Evolutionary conservation across 2,888 invertebrate genomes (phyloP).

Genomic region (Muscina levida): DNA sequence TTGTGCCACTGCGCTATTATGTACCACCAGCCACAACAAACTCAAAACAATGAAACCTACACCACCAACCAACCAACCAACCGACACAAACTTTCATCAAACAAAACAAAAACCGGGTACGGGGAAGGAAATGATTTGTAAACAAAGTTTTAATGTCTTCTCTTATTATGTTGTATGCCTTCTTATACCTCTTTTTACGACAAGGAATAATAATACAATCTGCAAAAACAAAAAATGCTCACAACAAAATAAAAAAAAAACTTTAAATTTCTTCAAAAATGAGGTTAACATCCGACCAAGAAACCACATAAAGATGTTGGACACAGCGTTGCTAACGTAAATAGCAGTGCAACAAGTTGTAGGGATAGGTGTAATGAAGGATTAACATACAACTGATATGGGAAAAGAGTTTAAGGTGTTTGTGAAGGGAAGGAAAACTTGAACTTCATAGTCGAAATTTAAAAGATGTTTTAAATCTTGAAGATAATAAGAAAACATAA

Average conservation of each 20-base stretch:
- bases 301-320: not conserved
- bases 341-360: constrained; percentile 16
- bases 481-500: too few species aligned
- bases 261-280: constrained; percentile 42
- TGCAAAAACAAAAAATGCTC: constrained; percentile 17
- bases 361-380: too few species aligned
- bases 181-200: not conserved
- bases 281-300: constrained; percentile 54
- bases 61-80: constrained; percentile 30
- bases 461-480: too few species aligned
- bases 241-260: constrained; percentile 34
- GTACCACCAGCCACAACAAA: not conserved
- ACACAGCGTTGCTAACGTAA: not conserved
- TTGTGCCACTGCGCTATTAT: too few species aligned
- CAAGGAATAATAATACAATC: constrained; percentile 17
- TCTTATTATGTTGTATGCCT: not conserved
- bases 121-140: constrained; percentile 65
- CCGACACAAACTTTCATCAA: not conserved
- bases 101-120: constrained; percentile 35
- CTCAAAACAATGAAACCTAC: constrained; percentile 47
- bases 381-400: too few species aligned
- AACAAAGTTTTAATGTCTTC: constrained; percentile 60
- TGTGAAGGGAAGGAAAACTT: too few species aligned
- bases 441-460: too few species aligned
- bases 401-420: too few species aligned